These are phyloP conservation scores for Argyresthia albistria DNA, from an alignment of 2,888 invertebrate species.

Conservation along the genomic window DNA sequence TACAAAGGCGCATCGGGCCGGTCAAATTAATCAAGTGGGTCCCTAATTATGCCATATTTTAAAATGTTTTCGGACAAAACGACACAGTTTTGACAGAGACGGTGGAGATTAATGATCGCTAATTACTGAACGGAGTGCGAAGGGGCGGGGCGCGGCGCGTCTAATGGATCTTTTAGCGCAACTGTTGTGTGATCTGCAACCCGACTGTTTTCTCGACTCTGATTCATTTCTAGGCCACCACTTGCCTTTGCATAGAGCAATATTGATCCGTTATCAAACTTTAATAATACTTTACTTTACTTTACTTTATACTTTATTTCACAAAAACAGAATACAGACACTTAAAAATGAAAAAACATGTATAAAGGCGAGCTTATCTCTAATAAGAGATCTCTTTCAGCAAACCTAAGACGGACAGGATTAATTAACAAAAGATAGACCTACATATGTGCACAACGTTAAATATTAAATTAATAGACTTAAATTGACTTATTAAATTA, in stretches of 20 bases:
- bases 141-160: conserved; percentile 29
- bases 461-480: too few relatives aligned
- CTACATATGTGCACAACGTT: too few relatives aligned
- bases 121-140: conserved; percentile 40
- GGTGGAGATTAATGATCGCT: conserved; percentile 58
- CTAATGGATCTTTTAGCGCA: conserved; percentile 18
- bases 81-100: conserved; percentile 66
- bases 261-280: background rate
- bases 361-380: too few relatives aligned
- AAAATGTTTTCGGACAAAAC: conserved; percentile 51
- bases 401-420: too few relatives aligned
- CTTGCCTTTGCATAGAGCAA: too few relatives aligned
- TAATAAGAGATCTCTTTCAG: too few relatives aligned
- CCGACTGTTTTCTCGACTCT: background rate
- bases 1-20: conserved; percentile 4
- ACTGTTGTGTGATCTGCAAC: background rate
- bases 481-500: too few relatives aligned
- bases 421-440: too few relatives aligned
- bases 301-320: too few relatives aligned
- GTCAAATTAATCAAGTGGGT: conserved; percentile 48
- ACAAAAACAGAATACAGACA: too few relatives aligned
- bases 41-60: conserved; percentile 54
- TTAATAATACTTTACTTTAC: too few relatives aligned
- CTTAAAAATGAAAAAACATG: too few relatives aligned
- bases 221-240: background rate